Evolutionary conservation across 2,797 vertebrate genomes (phyloP).

Genomic region (Peromyscus melanophrys): DNA sequence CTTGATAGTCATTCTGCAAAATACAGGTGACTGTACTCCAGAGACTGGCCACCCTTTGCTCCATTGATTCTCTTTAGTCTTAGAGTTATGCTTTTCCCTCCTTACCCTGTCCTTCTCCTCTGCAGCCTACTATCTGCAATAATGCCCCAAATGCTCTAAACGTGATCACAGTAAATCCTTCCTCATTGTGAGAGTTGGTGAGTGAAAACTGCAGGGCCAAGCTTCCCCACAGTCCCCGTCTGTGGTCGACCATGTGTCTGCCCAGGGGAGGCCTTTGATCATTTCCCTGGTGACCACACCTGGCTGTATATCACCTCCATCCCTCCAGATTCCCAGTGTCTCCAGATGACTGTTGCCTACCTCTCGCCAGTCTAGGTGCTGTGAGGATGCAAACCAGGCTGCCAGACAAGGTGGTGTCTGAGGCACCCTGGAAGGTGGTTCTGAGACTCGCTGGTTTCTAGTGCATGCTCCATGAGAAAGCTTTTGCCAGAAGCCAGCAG

Average conservation of each 20-base stretch:
- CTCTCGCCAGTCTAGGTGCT: neutral
- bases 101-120: neutral
- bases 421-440: neutral
- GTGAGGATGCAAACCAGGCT: neutral
- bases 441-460: neutral
- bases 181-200: neutral
- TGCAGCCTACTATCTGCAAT: neutral
- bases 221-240: neutral
- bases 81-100: neutral
- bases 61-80: neutral
- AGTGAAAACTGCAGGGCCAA: neutral
- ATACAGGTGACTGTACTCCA: neutral
- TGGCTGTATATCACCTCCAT: conserved; percentile 5
- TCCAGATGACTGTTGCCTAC: neutral
- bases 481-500: neutral
- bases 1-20: conserved; percentile 72
- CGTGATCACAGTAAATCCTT: neutral
- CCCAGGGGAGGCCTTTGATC: neutral
- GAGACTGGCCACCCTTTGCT: neutral
- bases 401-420: neutral
- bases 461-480: neutral
- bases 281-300: neutral
- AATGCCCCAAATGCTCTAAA: neutral
- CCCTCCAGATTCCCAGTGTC: neutral
- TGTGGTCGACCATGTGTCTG: conserved; percentile 29